Evolutionary conservation across 2,797 vertebrate genomes (phyloP), one percentile per base, ranked within the genome.

Genomic region (Capromys pilorides): DNA sequence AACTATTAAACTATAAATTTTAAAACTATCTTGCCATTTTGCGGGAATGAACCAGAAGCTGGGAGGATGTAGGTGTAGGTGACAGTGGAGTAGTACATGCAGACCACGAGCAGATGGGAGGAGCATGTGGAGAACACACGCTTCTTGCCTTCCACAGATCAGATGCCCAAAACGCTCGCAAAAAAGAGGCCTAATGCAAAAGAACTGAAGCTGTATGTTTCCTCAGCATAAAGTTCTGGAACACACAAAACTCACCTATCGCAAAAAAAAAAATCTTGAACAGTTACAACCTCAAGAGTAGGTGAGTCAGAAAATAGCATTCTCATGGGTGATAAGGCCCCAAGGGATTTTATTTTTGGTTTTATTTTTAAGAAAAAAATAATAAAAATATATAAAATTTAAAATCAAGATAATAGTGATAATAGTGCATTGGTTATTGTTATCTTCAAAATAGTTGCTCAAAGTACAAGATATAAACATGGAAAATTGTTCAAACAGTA

Each of bases 61-160:
- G 93, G 96, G 54, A 67, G 59, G 3, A 95, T 49, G 82, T 90
- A 93, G 6, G 96, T 88, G 41, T 75, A 64, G 66, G 88, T 73
- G 24, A 90, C 21, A 0, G 96, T 86, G 24, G 83, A 90, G 61
- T 94, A 84, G 79, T 64, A 95, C 66, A 82, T 8, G 6, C 71
- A 18, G 10, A 95, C 96, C 61, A 86, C 93, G 6, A 79, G n/a
- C 10, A 92, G 82, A n/a, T 87, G 95, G 2, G 94, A 94, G 21
- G 95, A 96, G 7, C 95, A 90, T 5, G 95, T 94, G 3, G 95
- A 95, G 73, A 87, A 96, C 14, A 94, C 88, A 2, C 66, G 81
- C 81, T 0, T 79, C 64, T 84, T 93, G 54, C 93, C 86, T 7
- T 54, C 13, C 0, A 36, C 31, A 0, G 36, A 71, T 19, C 33